Conservation (phyloP, 2,797 vertebrate genomes). For the Perodicticus potto region DNA sequence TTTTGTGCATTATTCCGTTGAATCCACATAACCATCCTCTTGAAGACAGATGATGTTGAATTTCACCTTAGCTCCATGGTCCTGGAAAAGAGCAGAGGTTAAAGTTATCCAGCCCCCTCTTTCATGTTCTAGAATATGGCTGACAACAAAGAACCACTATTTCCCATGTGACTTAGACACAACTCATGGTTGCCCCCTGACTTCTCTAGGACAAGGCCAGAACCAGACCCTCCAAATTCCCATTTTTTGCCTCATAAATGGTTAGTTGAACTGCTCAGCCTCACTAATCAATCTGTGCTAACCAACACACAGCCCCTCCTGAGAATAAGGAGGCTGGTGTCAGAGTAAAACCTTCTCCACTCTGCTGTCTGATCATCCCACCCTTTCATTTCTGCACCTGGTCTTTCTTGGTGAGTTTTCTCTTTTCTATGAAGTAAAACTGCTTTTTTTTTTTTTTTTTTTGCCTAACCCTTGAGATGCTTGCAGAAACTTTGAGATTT, state of each 20-base stretch:
- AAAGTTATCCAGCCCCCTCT: not conserved
- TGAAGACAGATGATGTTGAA: no score
- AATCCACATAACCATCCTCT: not conserved
- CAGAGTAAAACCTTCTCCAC: not conserved
- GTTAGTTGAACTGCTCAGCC: not conserved
- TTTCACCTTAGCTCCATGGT: not conserved
- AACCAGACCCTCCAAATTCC: not conserved
- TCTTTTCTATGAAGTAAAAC: not conserved
- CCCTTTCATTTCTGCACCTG: not conserved
- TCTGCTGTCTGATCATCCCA: accelerated
- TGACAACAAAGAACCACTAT: not conserved
- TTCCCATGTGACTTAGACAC: not conserved
- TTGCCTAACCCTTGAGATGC: no score
- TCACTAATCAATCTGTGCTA: not conserved
- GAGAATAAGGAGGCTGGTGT: not conserved
- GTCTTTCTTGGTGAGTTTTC: not conserved
- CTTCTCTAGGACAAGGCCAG: not conserved
- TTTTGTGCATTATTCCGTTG: not conserved
- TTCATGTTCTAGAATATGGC: not conserved
- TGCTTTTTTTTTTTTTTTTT: not conserved
- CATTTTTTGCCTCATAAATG: not conserved
- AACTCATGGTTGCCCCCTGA: not conserved
- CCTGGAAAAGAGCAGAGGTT: no score
- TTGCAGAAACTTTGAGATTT: not conserved
- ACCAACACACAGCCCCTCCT: not conserved